Evolutionary conservation across 1,140 invertebrate genomes (phyloP), one percentile per base, ranked within the genome.

Genomic region (Calliopsis andreniformis): DNA sequence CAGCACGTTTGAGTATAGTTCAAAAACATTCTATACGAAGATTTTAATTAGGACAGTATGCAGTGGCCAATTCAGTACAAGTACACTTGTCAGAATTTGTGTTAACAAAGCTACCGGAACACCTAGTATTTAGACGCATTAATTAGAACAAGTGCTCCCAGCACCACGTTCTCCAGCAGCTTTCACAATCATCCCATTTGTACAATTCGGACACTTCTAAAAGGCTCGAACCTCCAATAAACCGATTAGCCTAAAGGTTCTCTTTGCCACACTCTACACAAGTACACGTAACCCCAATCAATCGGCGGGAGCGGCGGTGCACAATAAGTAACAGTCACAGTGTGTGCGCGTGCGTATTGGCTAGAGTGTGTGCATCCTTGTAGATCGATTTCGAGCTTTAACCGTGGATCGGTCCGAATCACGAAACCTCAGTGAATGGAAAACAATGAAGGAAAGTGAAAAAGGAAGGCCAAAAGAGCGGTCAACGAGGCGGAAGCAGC

Each of bases 341-440:
- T n/a, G n/a, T n/a, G n/a, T n/a, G n/a, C n/a, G n/a, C n/a, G n/a
- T n/a, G n/a, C n/a, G n/a, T n/a, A n/a, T n/a, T n/a, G n/a, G n/a
- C n/a, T n/a, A 42, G 63, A 56, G 58, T 75, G 58, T 28, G 68
- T 61, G 53, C 28, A 45, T 56, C 45, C 51, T 49, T 61, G 25
- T 70, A 67, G 73, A 82, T 82, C 80, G 79, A 81, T 82, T 72
- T 81, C 80, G 68, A 78, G 62, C 66, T 42, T 58, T 73, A 51
- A 61, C 23, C 62, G 59, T 79, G 42, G 70, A 55, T 79, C 47
- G 47, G 25, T n/a, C 45, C 32, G 28, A 64, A 78, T 55, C 47
- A 53, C 25, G 39, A 45, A 49, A 45, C 39, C 35, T 28, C 45
- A 12, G 35, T 14, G 28, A 35, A 68, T 70, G 64, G 45, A 45